These are phyloP conservation scores for Vicugna pacos DNA, from an alignment of 2,113 vertebrate species.

Conservation along the genomic window DNA sequence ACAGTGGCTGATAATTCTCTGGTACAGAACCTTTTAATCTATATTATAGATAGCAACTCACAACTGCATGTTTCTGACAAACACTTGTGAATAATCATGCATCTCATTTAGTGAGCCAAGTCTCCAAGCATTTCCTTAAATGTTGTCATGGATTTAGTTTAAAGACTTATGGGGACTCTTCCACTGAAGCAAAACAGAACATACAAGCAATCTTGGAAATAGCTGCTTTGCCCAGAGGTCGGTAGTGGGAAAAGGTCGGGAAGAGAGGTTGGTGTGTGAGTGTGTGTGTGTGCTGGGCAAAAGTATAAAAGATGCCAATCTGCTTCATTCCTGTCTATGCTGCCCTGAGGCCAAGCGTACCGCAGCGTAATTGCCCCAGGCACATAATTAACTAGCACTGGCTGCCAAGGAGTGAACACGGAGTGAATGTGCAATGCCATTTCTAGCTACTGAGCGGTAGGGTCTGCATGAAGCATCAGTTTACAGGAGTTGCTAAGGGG, in stretches of 20 bases:
- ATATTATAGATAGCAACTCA: slow-evolving; percentile 76
- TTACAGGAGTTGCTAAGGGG: slow-evolving; percentile 4
- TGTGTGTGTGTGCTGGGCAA: neutral
- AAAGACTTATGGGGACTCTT: slow-evolving; percentile 80
- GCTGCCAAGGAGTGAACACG: slow-evolving; percentile 65
- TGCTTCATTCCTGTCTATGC: neutral
- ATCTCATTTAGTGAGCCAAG: slow-evolving; percentile 80
- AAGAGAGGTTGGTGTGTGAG: neutral
- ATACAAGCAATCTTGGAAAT: slow-evolving; percentile 65
- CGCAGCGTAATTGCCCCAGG: slow-evolving; percentile 38
- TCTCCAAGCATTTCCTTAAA: slow-evolving; percentile 81
- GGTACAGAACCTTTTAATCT: slow-evolving; percentile 87
- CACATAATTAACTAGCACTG: slow-evolving; percentile 75
- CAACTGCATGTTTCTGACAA: slow-evolving; percentile 78
- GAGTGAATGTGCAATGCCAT: slow-evolving; percentile 41
- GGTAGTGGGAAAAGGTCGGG: neutral
- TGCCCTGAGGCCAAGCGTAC: slow-evolving; percentile 55
- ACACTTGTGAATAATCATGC: slow-evolving; percentile 80
- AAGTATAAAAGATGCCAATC: slow-evolving; percentile 3
- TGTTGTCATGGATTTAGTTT: slow-evolving; percentile 70
- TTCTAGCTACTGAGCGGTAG: slow-evolving; percentile 49
- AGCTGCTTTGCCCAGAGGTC: slow-evolving; percentile 42
- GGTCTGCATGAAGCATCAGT: slow-evolving; percentile 50
- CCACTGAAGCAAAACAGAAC: slow-evolving; percentile 43
- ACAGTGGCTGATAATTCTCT: slow-evolving; percentile 86